Conservation (phyloP, 2,113 vertebrate genomes). For the Solenodon paradoxus region DNA sequence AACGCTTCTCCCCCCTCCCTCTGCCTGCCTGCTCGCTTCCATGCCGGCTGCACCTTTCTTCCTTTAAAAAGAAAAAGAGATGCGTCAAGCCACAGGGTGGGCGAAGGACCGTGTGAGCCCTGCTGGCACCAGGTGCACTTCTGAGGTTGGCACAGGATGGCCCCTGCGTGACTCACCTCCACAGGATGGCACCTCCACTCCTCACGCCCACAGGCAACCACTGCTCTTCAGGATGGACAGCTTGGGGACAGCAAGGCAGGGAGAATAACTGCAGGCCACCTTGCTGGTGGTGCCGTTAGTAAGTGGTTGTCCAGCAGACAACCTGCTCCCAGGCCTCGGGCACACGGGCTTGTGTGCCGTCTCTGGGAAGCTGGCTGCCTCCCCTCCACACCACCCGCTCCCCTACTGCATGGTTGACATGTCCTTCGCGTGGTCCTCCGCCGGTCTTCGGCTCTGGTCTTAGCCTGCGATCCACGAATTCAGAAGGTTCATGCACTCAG, state of each 20-base stretch:
- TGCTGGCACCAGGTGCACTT: background rate
- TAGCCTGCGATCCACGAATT: background rate
- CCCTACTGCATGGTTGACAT: background rate
- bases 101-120: no score
- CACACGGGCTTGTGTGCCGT: background rate
- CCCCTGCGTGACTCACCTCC: no score
- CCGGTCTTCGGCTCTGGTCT: background rate
- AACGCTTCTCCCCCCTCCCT: no score
- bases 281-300: no score
- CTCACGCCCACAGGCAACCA: background rate
- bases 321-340: background rate
- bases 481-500: background rate
- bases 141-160: background rate
- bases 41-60: no score
- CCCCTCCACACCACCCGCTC: background rate
- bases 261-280: background rate
- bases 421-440: background rate
- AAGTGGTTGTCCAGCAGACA: no score
- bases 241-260: background rate
- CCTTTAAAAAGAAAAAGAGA: no score
- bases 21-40: no score
- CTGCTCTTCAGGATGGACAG: background rate
- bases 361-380: background rate
- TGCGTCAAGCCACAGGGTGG: no score
- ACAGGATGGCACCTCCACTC: no score